A percentile compares a stretch with the other conserved stretches of the same genome.
phyloP scores from a whole-genome alignment of 2,797 vertebrate species.

The Sebastolobus altivelis region DNA sequence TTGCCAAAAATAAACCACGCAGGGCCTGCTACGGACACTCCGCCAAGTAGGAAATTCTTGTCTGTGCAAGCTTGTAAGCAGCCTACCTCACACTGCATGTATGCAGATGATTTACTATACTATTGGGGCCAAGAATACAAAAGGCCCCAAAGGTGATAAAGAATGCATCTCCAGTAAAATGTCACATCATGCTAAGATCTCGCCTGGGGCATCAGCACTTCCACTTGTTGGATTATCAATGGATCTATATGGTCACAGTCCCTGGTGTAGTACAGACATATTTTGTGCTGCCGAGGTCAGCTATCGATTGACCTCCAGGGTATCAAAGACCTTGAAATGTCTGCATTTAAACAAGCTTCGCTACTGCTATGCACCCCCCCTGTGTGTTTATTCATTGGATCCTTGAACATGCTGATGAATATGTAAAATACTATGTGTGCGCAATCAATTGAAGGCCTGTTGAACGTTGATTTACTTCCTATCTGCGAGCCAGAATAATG shows the following conservation, averaged over 20 bases:
- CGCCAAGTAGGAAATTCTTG: not conserved
- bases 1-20: constrained; percentile 25
- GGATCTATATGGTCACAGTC: not conserved
- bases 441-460: constrained; percentile 21
- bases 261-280: constrained; percentile 6
- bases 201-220: not conserved
- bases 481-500: constrained; percentile 22
- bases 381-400: constrained; percentile 40
- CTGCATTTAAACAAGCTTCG: constrained; percentile 28
- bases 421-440: constrained; percentile 50
- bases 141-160: not conserved
- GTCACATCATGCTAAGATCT: constrained; percentile 7
- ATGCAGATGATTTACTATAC: constrained; percentile 23
- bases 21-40: not conserved
- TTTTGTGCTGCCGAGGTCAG: constrained; percentile 9
- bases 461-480: constrained; percentile 48
- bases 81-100: constrained; percentile 2
- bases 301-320: constrained; percentile 50
- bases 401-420: constrained; percentile 45
- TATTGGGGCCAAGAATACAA: not conserved
- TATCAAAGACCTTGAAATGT: constrained; percentile 44
- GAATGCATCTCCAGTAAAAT: not conserved
- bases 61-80: not conserved
- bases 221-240: constrained; percentile 25
- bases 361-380: constrained; percentile 17